phyloP scores from a whole-genome alignment of 2,113 vertebrate genomes.

The Lepisosteus oculatus region DNA sequence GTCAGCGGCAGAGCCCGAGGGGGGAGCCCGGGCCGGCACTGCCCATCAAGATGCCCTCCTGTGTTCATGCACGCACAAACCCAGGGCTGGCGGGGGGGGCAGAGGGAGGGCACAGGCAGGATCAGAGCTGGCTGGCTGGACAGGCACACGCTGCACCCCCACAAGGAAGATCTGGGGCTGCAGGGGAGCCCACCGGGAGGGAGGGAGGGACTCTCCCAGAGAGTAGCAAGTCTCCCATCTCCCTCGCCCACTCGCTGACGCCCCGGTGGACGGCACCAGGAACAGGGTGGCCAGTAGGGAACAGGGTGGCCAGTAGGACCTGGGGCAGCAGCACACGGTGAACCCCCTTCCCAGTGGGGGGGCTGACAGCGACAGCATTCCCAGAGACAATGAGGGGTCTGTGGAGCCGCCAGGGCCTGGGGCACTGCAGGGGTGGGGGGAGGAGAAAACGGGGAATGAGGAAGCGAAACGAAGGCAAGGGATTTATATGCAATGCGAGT shows the following conservation, averaged over 20 bases:
- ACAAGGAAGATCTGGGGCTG: too few species aligned
- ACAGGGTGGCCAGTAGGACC: slow-evolving; percentile 47
- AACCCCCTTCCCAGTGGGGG: slow-evolving; percentile 22
- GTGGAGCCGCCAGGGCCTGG: slow-evolving; percentile 49
- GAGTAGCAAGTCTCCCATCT: neutral
- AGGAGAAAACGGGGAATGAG: slow-evolving; percentile 27
- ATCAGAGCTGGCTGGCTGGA: too few species aligned
- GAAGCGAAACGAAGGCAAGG: neutral
- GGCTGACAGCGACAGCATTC: slow-evolving; percentile 49
- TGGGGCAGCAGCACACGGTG: slow-evolving; percentile 39
- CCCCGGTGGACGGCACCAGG: slow-evolving; percentile 27
- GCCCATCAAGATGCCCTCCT: too few species aligned
- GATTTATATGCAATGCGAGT: neutral
- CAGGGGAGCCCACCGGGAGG: too few species aligned
- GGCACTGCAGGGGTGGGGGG: slow-evolving; percentile 41
- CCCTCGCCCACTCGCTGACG: neutral
- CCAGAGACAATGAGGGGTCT: slow-evolving; percentile 64
- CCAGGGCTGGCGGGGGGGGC: too few species aligned
- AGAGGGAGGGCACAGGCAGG: too few species aligned
- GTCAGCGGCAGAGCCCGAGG: too few species aligned
- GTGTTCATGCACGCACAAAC: too few species aligned
- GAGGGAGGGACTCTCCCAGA: neutral
- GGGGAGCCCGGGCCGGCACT: too few species aligned
- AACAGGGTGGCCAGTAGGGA: slow-evolving; percentile 46
- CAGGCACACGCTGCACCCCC: too few species aligned